A percentile compares a stretch with the other conserved stretches of the same genome.
Evolutionary conservation across 2,797 vertebrate species (phyloP).

Genomic region (Pantherophis vulpinus): DNA sequence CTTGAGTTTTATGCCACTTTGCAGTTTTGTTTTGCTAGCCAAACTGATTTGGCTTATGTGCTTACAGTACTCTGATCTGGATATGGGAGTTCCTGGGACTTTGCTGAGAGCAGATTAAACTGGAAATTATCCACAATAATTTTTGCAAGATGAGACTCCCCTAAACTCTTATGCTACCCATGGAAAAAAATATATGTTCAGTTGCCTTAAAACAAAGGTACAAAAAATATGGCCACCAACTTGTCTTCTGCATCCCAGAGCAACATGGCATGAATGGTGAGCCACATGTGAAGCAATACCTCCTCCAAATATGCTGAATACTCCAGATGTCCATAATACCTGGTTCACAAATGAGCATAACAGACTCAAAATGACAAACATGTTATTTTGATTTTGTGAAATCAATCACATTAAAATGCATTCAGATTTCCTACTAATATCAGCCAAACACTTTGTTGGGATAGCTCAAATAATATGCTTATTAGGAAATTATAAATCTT

Average conservation of each 20-base stretch:
- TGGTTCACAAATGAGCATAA: neutral
- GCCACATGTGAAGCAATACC: neutral
- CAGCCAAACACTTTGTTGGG: neutral
- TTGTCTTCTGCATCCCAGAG: neutral
- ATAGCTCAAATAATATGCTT: neutral
- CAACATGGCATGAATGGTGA: neutral
- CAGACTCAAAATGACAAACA: neutral
- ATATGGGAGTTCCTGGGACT: neutral
- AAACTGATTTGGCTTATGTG: neutral
- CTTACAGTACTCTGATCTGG: neutral
- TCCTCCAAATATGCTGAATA: neutral
- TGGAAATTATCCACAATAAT: neutral
- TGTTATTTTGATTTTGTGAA: constrained; percentile 3
- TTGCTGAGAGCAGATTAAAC: neutral
- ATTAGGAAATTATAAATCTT: neutral
- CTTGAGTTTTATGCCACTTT: neutral
- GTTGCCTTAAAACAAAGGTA: neutral
- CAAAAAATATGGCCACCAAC: neutral
- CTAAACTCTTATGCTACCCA: neutral
- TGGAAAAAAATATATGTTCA: neutral
- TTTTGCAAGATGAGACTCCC: neutral
- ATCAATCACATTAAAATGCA: neutral
- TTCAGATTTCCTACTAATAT: neutral
- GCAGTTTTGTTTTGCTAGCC: neutral
- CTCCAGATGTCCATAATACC: neutral